A percentile compares a stretch with the other conserved stretches of the same genome.
These are phyloP conservation scores for Drosophila diplacantha DNA, from an alignment of 2,888 invertebrate genomes.

Conservation along the genomic window DNA sequence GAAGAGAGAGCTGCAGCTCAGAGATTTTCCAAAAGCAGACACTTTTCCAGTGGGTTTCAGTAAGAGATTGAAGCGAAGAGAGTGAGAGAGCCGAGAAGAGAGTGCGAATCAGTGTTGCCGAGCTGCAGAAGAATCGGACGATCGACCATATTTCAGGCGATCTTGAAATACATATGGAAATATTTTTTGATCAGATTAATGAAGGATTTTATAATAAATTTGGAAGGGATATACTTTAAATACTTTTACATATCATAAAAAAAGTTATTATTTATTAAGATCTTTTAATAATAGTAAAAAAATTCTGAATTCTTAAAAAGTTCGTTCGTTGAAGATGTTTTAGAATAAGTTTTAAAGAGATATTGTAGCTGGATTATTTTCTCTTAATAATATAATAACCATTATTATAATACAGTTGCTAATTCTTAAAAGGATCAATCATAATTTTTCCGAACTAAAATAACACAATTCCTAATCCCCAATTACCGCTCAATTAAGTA, in stretches of 20 bases:
- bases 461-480: neutral
- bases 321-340: neutral
- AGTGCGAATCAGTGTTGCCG: constrained; percentile 57
- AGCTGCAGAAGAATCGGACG: constrained; percentile 48
- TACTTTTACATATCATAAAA: no score
- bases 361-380: no score
- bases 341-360: neutral
- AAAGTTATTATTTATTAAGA: no score
- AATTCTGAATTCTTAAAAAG: no score
- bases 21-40: constrained; percentile 41
- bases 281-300: no score
- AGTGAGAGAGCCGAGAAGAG: neutral
- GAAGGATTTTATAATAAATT: neutral
- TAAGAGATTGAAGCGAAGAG: constrained; percentile 10
- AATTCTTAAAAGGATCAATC: neutral
- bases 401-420: neutral
- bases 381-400: neutral
- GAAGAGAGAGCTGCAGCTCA: constrained; percentile 7
- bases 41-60: constrained; percentile 1
- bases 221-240: no score
- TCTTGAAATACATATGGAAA: constrained; percentile 22
- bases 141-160: constrained; percentile 11
- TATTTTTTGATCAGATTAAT: neutral
- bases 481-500: constrained; percentile 22
- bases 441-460: neutral